These are phyloP conservation scores for Apamea crenata DNA, from an alignment of 2,888 invertebrate species.

Conservation along the genomic window DNA sequence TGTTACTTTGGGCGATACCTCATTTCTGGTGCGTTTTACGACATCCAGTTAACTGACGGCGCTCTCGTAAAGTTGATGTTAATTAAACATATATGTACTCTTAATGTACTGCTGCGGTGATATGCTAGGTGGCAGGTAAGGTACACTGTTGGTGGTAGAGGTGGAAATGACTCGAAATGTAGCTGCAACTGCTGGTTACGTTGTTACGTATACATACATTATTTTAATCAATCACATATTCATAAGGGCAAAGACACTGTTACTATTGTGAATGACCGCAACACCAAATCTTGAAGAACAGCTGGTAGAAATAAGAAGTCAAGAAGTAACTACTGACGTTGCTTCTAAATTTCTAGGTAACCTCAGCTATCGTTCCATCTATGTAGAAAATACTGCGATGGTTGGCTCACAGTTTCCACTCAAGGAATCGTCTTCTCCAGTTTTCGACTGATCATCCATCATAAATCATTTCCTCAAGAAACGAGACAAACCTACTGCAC, in stretches of 20 bases:
- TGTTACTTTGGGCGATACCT: conserved; percentile 16
- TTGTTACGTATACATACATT: no score
- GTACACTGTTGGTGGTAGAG: neutral
- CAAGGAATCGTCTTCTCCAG: neutral
- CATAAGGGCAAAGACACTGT: no score
- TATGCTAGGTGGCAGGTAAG: neutral
- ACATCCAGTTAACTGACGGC: conserved; percentile 49
- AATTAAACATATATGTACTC: conserved; percentile 67
- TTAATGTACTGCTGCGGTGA: conserved; percentile 49
- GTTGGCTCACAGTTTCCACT: neutral
- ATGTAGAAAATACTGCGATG: neutral
- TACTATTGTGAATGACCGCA: no score
- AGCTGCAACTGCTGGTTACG: neutral
- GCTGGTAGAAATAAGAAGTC: neutral
- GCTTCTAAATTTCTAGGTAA: neutral
- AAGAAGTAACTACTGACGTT: neutral
- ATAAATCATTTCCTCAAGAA: neutral
- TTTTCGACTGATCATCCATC: neutral
- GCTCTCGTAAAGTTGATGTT: conserved; percentile 65
- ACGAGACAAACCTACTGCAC: neutral
- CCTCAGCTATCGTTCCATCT: neutral
- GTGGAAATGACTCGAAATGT: neutral
- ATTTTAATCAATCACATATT: no score
- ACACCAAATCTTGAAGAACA: neutral
- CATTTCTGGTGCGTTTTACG: conserved; percentile 61